Evolutionary conservation across 2,888 invertebrate genomes (phyloP).

Genomic region (Eubasilissa splendida): DNA sequence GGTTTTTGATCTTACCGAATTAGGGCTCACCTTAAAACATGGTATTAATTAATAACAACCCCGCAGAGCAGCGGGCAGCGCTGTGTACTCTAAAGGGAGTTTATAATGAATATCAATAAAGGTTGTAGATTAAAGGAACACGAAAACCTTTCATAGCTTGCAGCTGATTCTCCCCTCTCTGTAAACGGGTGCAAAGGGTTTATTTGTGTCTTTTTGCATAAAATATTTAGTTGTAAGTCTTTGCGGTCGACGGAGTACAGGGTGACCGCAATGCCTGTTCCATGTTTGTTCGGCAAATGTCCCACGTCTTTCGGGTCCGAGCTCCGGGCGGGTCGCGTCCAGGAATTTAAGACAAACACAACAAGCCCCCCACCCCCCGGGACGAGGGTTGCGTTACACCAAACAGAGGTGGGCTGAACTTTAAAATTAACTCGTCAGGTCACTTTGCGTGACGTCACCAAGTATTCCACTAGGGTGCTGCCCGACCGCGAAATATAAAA

Average conservation of each 20-base stretch:
- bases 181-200: too few species aligned
- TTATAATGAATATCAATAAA: too few species aligned
- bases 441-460: background rate
- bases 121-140: too few species aligned
- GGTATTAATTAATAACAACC: too few species aligned
- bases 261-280: background rate
- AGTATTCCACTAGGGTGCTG: too few species aligned
- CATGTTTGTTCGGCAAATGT: conserved; percentile 3
- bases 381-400: conserved; percentile 1
- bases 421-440: conserved; percentile 9
- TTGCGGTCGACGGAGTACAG: background rate
- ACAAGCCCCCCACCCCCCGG: background rate
- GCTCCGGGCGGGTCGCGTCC: background rate
- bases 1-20: too few species aligned
- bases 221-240: conserved; percentile 11
- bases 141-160: too few species aligned
- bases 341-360: conserved; percentile 12
- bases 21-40: too few species aligned
- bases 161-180: too few species aligned
- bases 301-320: background rate
- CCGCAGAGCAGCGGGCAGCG: too few species aligned
- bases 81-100: too few species aligned
- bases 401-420: conserved; percentile 18
- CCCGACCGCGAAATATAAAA: too few species aligned
- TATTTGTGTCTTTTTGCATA: background rate